Conservation (phyloP, 2,113 vertebrate species). For the Acrocephalus arundinaceus region DNA sequence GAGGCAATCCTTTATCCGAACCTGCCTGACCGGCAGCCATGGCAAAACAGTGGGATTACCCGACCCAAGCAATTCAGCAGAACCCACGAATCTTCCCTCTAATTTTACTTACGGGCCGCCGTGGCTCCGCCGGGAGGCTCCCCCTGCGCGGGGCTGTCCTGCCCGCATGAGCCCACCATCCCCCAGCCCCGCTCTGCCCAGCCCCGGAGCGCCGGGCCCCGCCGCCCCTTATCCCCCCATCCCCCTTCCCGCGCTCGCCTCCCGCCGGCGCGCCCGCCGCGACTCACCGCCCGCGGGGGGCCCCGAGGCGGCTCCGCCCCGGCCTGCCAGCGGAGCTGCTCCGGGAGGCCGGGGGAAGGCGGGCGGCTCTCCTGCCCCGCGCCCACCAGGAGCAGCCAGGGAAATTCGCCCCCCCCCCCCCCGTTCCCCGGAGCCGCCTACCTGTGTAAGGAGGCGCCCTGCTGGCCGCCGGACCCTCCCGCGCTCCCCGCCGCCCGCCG, state of each 20-base stretch:
- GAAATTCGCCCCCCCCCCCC: neutral
- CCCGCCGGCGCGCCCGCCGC: neutral
- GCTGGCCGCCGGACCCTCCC: neutral
- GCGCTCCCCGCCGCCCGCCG: neutral
- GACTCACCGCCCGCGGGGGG: neutral
- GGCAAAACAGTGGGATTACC: neutral
- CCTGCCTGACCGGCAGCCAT: neutral
- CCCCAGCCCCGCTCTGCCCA: neutral
- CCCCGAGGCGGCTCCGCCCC: neutral
- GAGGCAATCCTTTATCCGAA: neutral
- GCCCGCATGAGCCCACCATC: neutral
- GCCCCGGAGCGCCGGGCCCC: no score
- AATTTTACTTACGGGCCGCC: neutral
- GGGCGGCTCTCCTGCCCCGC: neutral
- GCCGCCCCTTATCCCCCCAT: no score
- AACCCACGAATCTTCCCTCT: neutral
- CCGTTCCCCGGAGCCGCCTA: neutral
- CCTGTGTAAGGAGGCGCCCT: neutral
- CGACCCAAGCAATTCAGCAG: neutral
- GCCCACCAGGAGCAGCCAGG: neutral
- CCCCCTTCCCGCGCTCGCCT: neutral
- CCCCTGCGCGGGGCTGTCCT: neutral
- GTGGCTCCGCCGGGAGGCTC: neutral
- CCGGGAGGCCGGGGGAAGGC: neutral
- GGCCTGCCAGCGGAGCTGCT: neutral